Base-by-base conservation (phyloP, 2,113 vertebrate species). In the Oophaga pumilio region DNA sequence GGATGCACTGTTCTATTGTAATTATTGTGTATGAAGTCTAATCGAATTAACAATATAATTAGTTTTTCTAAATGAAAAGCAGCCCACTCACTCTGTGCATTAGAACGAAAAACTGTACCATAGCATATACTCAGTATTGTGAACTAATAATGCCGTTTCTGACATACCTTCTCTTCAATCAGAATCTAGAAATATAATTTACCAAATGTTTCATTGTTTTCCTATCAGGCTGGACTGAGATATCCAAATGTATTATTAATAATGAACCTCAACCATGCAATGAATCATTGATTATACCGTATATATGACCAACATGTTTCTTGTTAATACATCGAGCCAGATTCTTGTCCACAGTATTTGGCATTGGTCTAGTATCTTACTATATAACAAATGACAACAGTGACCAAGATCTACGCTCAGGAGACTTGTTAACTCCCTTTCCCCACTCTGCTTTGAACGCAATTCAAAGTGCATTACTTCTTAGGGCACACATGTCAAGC, bases 1-100 rank as follows among this genome's bases (percentile, higher is more conserved):
- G 86, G 86, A 82, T 87, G 78, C 56, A 74, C 78, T 87, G 86
- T 87, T 82, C 86, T 82, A 74, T 87, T 82, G 86, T 87, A 87
- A 87, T 87, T 87, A 87, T 87, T 74, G 50, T 82, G 78, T 82
- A 87, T 87, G 86, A 87, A 82, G 78, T 62, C 66, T 87, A 87
- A 87, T 74, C 17, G 9, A 87, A 87, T 87, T 80, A 87, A 57
- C 77, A 87, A 82, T 82, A 87, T 87, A 82, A 87, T 87, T 87
- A 82, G 56, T 80, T 87, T 87, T 73, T 28, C 68, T 50, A 87
- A 87, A 82, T 87, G 78, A 87, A 87, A 87, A 73, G 86, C 86
- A 87, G 78, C 86, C 85, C 68, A 82, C 77, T 82, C 78, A 77
- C 5, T 43, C 5, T 5, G 33, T 73, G 66, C 66, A 87, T 81